Base-by-base conservation (phyloP, 2,888 invertebrate species). In the Xylota segnis region DNA sequence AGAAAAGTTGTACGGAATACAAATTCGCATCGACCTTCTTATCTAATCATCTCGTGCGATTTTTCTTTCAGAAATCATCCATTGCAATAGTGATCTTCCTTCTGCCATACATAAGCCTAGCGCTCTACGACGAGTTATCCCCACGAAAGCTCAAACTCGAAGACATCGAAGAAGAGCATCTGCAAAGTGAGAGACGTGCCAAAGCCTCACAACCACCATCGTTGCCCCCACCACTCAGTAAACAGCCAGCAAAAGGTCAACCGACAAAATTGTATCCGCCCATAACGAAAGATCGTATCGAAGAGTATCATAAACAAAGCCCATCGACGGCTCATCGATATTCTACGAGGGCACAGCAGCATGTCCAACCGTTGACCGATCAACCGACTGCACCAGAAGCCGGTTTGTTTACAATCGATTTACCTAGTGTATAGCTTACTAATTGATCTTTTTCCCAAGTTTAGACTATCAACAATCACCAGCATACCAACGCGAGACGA, bases 121-220 rank as follows among this genome's bases (percentile, higher is more conserved):
- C 72, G 3, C 32, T 59, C 59, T 90, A 88, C 18, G 89, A 90
- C 61, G 90, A 90, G 50, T 88, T 87, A n/a, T 88, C 89, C 0
- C 81, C 82, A 0, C 88, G 87, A 90, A 95, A 95, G 91, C 93
- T 96, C 76, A 94, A 95, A 88, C 92, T 96, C 59, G 95, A 96
- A 90, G 96, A 96, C 91, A 95, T 96, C 87, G 96, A 96, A 90
- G 93, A 94, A 40, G 96, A 96, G 89, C 95, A 95, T 89, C 91
- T 95, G 68, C 94, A 94, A 66, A 94, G 93, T 88, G 95, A 95
- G 90, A 93, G 93, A 87, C 81, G 74, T 27, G 40, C 84, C 16
- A 75, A 88, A 61, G 54, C 58, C n/a, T 45, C 47, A 61, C 79
- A 86, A 72, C 61, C 45, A 34, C 66, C n/a, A 14, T 68, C 71